Base-by-base conservation (phyloP, 2,888 invertebrate species). In the Scaptodrosophila latifasciaeformis region DNA sequence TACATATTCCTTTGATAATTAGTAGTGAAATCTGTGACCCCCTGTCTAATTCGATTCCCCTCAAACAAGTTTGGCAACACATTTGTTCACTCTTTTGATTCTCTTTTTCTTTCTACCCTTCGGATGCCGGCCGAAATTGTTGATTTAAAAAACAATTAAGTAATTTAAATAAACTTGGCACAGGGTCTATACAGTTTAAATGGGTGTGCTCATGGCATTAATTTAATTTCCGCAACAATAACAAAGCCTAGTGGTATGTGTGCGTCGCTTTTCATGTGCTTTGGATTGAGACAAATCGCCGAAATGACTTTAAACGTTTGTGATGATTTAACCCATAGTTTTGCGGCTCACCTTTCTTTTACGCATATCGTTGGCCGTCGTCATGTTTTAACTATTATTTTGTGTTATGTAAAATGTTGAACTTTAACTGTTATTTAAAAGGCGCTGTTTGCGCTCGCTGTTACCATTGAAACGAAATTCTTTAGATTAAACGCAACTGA, bases 261-360 rank as follows among this genome's bases (percentile, higher is more conserved):
- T 51, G 39, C 12, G n/a, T n/a, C n/a, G n/a, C n/a, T n/a, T n/a
- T n/a, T n/a, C n/a, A n/a, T n/a, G 9, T 42, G 35, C n/a, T n/a
- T 40, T 30, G 27, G 44, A 7, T 10, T 37, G 12, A 13, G 3
- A 12, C n/a, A 39, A 19, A 47, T 48, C 56, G 50, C 50, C 46
- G 37, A 56, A 69, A 52, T 52, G 50, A 35, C 61, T 57, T 49
- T 61, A 54, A 54, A n/a, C 60, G 67, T 62, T 54, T 67, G n/a
- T n/a, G n/a, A n/a, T n/a, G n/a, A n/a, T n/a, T n/a, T n/a, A n/a
- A n/a, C n/a, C n/a, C n/a, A n/a, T n/a, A n/a, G n/a, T n/a, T n/a
- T n/a, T n/a, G n/a, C n/a, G n/a, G 71, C 85, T 70, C 70, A 85
- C 84, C 70, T 81, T 83, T 57, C 85, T 76, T 66, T 85, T 78